Percentiles rank a stretch among this genome's conserved stretches.
phyloP scores from a whole-genome alignment of 2,888 invertebrate species.

The Diloba caeruleocephala region DNA sequence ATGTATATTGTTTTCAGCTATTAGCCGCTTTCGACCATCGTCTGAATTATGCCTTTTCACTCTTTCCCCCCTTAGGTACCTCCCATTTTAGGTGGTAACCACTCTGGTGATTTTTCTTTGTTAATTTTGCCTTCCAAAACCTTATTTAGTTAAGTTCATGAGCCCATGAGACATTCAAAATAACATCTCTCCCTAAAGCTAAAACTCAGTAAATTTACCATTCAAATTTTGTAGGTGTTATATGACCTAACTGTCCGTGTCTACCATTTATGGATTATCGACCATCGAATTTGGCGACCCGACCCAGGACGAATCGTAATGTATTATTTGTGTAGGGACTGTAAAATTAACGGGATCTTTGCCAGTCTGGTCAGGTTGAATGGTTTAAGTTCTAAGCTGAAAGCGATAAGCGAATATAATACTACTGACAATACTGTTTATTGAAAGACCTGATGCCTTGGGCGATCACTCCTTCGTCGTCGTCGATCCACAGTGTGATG shows the following conservation, averaged over 20 bases:
- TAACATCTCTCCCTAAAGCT: slow-evolving; percentile 10
- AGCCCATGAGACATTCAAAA: slow-evolving; percentile 1
- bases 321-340: slow-evolving; percentile 70
- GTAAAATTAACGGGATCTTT: slow-evolving; percentile 80
- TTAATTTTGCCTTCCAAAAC: too few species aligned
- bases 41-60: too few species aligned
- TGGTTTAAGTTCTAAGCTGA: slow-evolving; percentile 44
- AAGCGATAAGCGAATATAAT: slow-evolving; percentile 10
- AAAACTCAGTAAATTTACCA: slow-evolving; percentile 13
- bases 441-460: too few species aligned
- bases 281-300: slow-evolving; percentile 68
- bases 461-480: too few species aligned
- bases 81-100: too few species aligned
- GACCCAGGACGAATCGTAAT: slow-evolving; percentile 75
- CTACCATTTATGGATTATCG: slow-evolving; percentile 68
- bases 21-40: too few species aligned
- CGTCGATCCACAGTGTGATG: too few species aligned
- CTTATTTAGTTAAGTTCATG: slow-evolving; percentile 22
- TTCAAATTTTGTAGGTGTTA: slow-evolving; percentile 21
- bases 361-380: slow-evolving; percentile 57
- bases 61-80: too few species aligned
- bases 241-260: slow-evolving; percentile 54
- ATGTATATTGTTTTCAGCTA: too few species aligned
- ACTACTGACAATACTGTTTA: background rate
- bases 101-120: too few species aligned